These are phyloP conservation scores for Microplitis deprimator DNA, from an alignment of 2,888 invertebrate species.

Conservation along the genomic window DNA sequence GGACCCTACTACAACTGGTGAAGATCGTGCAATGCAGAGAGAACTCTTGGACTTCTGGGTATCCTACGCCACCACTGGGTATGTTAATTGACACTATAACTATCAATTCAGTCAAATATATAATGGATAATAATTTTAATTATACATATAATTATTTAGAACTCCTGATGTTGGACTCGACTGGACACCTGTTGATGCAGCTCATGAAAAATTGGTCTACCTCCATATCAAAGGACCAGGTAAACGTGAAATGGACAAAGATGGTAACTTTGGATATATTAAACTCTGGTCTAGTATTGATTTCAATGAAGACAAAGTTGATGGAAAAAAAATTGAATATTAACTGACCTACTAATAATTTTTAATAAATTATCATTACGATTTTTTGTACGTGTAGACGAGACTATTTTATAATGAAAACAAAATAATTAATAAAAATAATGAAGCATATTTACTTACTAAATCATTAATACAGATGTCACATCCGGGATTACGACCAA, in stretches of 20 bases:
- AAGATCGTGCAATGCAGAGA: constrained; percentile 74
- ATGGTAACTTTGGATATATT: constrained; percentile 74
- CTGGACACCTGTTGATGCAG: constrained; percentile 73
- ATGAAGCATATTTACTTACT: constrained; percentile 48
- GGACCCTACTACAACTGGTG: constrained; percentile 65
- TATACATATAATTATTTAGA: constrained; percentile 59
- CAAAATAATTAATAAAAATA: not conserved
- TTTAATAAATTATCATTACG: not conserved
- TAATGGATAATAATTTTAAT: not conserved
- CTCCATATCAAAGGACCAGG: constrained; percentile 74
- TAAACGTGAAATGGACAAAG: constrained; percentile 70
- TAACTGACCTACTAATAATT: constrained; percentile 22
- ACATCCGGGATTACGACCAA: constrained; percentile 52
- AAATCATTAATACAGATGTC: constrained; percentile 46
- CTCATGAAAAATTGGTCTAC: constrained; percentile 72
- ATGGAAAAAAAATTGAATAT: constrained; percentile 58
- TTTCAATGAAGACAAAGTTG: constrained; percentile 76
- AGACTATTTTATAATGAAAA: not conserved
- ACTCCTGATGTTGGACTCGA: constrained; percentile 69
- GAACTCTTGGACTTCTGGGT: constrained; percentile 74
- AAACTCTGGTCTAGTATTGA: constrained; percentile 78
- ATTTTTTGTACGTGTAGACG: not conserved
- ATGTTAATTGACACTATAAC: constrained; percentile 56
- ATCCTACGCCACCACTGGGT: constrained; percentile 77
- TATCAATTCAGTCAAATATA: constrained; percentile 10